Percentiles rank a stretch among this genome's conserved stretches.
These are phyloP conservation scores for Blastobasis adustella DNA, from an alignment of 2,888 invertebrate genomes.

Conservation along the genomic window DNA sequence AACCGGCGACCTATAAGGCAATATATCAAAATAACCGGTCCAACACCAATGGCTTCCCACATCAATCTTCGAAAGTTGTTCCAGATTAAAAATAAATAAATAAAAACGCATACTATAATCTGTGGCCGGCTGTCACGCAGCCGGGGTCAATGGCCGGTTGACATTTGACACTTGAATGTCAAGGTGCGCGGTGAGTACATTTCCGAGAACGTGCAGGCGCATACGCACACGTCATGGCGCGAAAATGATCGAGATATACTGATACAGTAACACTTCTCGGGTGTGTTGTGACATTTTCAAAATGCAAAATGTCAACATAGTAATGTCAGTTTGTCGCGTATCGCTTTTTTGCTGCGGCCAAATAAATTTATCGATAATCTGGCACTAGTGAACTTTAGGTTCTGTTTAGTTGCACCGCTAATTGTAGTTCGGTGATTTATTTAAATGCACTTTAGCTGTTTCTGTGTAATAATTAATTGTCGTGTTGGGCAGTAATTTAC, in stretches of 20 bases:
- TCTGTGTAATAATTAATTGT: too few relatives aligned
- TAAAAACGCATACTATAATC: slow-evolving; percentile 18
- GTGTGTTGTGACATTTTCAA: neutral
- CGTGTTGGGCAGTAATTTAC: too few relatives aligned
- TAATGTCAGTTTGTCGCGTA: too few relatives aligned
- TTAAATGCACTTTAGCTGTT: too few relatives aligned
- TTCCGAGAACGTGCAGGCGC: slow-evolving; percentile 1
- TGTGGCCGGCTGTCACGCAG: slow-evolving; percentile 47
- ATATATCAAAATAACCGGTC: neutral
- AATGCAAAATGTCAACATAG: neutral
- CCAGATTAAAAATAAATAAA: slow-evolving; percentile 7
- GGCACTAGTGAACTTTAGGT: too few relatives aligned
- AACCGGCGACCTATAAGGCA: too few relatives aligned
- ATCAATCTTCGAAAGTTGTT: slow-evolving; percentile 13
- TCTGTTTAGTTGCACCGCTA: too few relatives aligned
- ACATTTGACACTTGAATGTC: slow-evolving; percentile 73
- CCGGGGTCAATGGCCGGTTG: slow-evolving; percentile 53
- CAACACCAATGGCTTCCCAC: slow-evolving; percentile 1
- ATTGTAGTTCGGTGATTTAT: too few relatives aligned
- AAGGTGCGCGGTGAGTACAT: slow-evolving; percentile 36
- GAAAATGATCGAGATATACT: neutral
- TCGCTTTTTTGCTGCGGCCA: too few relatives aligned
- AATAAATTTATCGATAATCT: too few relatives aligned
- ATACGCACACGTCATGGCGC: slow-evolving; percentile 8
- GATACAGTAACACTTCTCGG: neutral